Percentiles rank a stretch among this genome's conserved stretches.
These are phyloP conservation scores for Pinctada fucata DNA, from an alignment of 2,888 invertebrate species.

Conservation along the genomic window DNA sequence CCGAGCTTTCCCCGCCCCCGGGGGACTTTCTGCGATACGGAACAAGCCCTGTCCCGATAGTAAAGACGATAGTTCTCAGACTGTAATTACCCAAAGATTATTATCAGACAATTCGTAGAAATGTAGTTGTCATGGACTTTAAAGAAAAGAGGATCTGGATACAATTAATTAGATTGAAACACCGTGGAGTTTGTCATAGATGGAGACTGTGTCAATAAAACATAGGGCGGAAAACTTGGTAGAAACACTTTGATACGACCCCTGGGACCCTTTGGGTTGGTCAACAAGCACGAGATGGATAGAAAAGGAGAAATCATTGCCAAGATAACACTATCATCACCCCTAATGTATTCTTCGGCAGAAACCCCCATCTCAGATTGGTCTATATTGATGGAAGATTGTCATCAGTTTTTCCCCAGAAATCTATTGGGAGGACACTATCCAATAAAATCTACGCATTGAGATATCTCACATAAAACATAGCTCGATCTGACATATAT, in stretches of 20 bases:
- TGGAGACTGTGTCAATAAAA: conserved; percentile 36
- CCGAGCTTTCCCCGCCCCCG: conserved; percentile 30
- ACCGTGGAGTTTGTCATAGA: conserved; percentile 19
- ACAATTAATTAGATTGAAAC: conserved; percentile 41
- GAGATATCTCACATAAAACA: neutral
- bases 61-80: conserved; percentile 51
- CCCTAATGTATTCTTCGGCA: conserved; percentile 53
- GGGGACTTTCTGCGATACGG: conserved; percentile 38
- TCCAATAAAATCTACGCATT: neutral
- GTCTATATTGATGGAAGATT: conserved; percentile 19
- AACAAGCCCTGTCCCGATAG: conserved; percentile 45
- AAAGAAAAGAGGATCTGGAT: conserved; percentile 21
- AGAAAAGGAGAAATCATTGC: conserved; percentile 31
- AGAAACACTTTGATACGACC: conserved; percentile 34
- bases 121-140: conserved; percentile 27
- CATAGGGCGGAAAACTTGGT: conserved; percentile 9
- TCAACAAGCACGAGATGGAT: conserved; percentile 41
- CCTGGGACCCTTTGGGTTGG: conserved; percentile 50
- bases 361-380: conserved; percentile 12
- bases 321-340: conserved; percentile 48
- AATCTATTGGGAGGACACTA: conserved; percentile 11
- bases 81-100: conserved; percentile 44
- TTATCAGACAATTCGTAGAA: conserved; percentile 27
- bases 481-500: no score
- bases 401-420: conserved; percentile 16